Base-by-base conservation (phyloP, 2,888 invertebrate species). In the Caenorhabditis angaria region DNA sequence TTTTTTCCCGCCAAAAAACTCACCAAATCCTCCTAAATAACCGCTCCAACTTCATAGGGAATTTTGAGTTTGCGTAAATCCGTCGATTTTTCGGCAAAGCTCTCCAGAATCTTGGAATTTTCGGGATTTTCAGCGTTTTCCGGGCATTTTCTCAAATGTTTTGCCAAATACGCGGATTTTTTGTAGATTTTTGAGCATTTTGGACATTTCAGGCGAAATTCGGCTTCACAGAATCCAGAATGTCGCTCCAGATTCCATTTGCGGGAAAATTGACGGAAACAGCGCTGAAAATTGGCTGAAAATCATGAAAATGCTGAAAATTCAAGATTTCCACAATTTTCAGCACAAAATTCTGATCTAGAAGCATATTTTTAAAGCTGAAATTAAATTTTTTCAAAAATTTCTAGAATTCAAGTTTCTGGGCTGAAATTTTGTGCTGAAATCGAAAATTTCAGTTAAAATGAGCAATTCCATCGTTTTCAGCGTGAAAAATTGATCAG, bases 181-280 rank as follows among this genome's bases (percentile, higher is more conserved):
- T 41, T 41, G 41, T 41, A 41, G 10, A 3, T 41, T 14, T 18
- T 6, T 18, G 3, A 12, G 18, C 41, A 41, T 41, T 41, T 41
- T 41, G 41, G 41, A 18, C 41, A 41, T 14, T 41, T 6, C 18
- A 41, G 18, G 2, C 10, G 18, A 5, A 41, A 18, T 18, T 12
- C 32, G 6, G 5, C 41, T 18, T 41, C 41, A 18, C 41, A 41
- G 18, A 12, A 12, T 18, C 10, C 3, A 3, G 41, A 41, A 35
- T 78, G 78, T 6, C 76, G 55, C 54, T 64, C 53, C 57, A 71
- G n/a, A 55, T 78, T 78, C 58, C 48, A 71, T 54, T 71, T 74
- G 4, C 70, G 61, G 4, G 66, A 41, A 53, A 78, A 78, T n/a
- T 65, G 60, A 47, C 69, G 65, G 61, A 70, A 78, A 25, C 78